Conservation (phyloP, 2,797 vertebrate species). For the Myotis myotis region DNA sequence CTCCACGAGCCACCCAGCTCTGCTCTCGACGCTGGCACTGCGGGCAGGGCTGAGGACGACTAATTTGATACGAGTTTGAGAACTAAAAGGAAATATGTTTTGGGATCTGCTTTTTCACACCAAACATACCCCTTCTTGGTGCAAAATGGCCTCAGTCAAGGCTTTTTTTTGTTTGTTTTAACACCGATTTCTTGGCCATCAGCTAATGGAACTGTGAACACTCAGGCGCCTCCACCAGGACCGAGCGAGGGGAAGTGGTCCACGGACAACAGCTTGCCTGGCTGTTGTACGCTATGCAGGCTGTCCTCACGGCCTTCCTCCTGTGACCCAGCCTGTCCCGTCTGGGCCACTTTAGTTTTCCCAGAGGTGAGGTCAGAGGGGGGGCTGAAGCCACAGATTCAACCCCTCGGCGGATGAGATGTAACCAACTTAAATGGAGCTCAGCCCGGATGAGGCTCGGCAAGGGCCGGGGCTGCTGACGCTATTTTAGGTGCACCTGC, state of each 20-base stretch:
- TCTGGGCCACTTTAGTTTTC: not conserved
- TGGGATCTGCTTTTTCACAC: slow-evolving; percentile 48
- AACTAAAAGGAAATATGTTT: slow-evolving; percentile 1
- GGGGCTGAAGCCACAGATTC: not conserved
- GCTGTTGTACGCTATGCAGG: fast-evolving
- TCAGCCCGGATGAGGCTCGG: not conserved
- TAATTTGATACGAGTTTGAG: not conserved
- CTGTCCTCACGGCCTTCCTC: not conserved
- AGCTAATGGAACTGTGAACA: not conserved
- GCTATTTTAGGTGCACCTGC: not conserved
- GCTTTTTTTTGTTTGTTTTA: not conserved
- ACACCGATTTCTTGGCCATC: not conserved
- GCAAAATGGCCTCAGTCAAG: slow-evolving; percentile 32
- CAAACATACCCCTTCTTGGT: not conserved
- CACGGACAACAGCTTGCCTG: fast-evolving
- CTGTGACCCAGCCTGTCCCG: not conserved
- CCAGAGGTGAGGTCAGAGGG: slow-evolving; percentile 7
- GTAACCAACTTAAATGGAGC: not conserved
- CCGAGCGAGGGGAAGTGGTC: not conserved
- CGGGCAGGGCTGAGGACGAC: not conserved
- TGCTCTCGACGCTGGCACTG: not conserved
- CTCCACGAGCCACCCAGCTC: not conserved
- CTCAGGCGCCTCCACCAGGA: not conserved
- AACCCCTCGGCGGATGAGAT: not conserved
- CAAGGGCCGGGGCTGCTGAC: not conserved